phyloP scores from a whole-genome alignment of 2,888 invertebrate genomes.

The Brenthis daphne region DNA sequence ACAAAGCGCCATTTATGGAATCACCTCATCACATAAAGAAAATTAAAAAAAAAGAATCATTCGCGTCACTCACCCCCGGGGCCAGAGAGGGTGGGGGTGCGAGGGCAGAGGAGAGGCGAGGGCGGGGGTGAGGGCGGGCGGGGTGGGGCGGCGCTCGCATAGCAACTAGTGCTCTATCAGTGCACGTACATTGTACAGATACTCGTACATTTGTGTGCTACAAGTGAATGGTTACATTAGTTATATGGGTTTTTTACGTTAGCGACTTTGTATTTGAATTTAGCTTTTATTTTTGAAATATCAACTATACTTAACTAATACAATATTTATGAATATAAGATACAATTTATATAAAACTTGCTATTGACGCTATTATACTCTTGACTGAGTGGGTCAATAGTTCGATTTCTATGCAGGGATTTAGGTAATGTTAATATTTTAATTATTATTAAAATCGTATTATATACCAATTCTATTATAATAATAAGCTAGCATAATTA shows the following conservation, averaged over 20 bases:
- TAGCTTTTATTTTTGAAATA: conserved; percentile 10
- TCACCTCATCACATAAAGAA: conserved; percentile 44
- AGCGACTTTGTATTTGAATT: not conserved
- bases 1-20: conserved; percentile 36
- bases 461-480: too few species aligned
- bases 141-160: conserved; percentile 49
- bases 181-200: conserved; percentile 4
- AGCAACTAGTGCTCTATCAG: conserved; percentile 42
- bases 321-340: not conserved
- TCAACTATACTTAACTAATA: not conserved
- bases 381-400: too few species aligned
- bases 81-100: conserved; percentile 35
- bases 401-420: too few species aligned
- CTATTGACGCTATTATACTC: too few species aligned
- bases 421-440: too few species aligned
- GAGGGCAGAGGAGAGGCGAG: not conserved
- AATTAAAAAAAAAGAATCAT: conserved; percentile 48
- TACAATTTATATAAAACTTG: too few species aligned
- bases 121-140: conserved; percentile 27
- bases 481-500: too few species aligned
- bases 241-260: conserved; percentile 6
- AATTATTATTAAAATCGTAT: too few species aligned
- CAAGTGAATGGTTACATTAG: conserved; percentile 8
- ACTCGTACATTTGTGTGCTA: not conserved
- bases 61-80: conserved; percentile 29